Evolutionary conservation across 37 sponge, comb jelly and placozoan species (phyloP).

Genomic region (Chondrosia reniformis): DNA sequence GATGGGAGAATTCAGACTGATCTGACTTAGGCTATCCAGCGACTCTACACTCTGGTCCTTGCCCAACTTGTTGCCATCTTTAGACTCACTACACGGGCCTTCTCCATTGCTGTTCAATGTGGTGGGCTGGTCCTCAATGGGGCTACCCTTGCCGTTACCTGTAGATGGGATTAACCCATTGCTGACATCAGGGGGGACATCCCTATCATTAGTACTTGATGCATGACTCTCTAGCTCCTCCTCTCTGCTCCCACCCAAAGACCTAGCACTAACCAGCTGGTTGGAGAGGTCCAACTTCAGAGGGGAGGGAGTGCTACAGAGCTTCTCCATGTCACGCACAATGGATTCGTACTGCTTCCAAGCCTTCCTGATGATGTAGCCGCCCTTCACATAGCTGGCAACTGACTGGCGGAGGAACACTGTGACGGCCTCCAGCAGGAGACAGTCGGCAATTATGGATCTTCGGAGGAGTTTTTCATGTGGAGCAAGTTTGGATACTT

Average conservation of each 20-base stretch:
- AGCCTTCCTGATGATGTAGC: constrained; percentile 80
- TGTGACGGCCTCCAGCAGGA: constrained; percentile 70
- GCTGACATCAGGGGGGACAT: neutral
- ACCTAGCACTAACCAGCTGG: neutral
- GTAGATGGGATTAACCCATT: no score
- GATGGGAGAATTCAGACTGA: constrained; percentile 1
- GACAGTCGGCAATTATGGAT: constrained; percentile 77
- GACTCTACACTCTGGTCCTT: neutral
- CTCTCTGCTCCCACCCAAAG: neutral
- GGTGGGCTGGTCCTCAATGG: neutral
- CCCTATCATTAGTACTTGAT: neutral
- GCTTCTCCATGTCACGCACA: constrained; percentile 55
- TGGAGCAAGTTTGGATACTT: constrained; percentile 18
- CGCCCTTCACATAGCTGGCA: constrained; percentile 90
- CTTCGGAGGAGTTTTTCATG: constrained; percentile 55
- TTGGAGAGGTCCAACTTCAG: constrained; percentile 46
- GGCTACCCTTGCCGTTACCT: neutral
- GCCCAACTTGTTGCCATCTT: neutral
- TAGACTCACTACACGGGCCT: neutral
- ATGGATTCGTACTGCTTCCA: constrained; percentile 84
- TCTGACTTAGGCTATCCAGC: neutral
- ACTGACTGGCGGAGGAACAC: constrained; percentile 74
- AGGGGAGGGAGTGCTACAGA: constrained; percentile 58
- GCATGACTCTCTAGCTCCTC: neutral
- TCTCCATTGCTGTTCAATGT: neutral